A percentile compares a stretch with the other conserved stretches of the same genome.
These are phyloP conservation scores for Crenuchus spilurus DNA, from an alignment of 2,797 vertebrate species.

Conservation along the genomic window DNA sequence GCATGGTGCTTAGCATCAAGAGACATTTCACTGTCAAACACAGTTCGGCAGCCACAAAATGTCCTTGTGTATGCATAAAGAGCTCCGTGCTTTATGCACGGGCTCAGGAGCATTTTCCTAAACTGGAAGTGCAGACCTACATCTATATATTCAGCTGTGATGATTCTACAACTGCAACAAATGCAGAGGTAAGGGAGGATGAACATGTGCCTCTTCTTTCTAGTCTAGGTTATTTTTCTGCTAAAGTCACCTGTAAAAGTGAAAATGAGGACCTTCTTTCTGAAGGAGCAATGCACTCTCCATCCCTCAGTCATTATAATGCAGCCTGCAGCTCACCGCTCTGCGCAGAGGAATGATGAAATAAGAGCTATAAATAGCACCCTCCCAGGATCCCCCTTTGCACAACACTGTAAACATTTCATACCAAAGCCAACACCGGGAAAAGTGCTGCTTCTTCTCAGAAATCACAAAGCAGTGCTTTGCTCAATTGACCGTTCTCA, in stretches of 20 bases:
- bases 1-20: conserved; percentile 54
- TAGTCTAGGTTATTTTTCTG: background rate
- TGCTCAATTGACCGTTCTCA: conserved; percentile 2
- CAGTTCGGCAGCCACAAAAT: conserved; percentile 38
- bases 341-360: conserved; percentile 77
- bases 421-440: conserved; percentile 57
- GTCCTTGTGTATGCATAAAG: conserved; percentile 21
- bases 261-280: conserved; percentile 15
- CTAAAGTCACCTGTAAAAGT: background rate
- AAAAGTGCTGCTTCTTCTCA: conserved; percentile 37
- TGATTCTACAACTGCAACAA: background rate
- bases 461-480: background rate
- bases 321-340: conserved; percentile 72
- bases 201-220: background rate
- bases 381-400: conserved; percentile 82
- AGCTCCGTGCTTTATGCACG: conserved; percentile 28
- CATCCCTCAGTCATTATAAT: conserved; percentile 73
- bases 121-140: background rate
- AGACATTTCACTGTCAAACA: conserved; percentile 58
- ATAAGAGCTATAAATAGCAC: conserved; percentile 80
- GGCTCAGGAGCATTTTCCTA: conserved; percentile 20
- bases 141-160: background rate
- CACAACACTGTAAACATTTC: conserved; percentile 73
- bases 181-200: background rate
- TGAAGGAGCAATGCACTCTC: conserved; percentile 32